These are phyloP conservation scores for Penaeus chinensis DNA, from an alignment of 1,140 invertebrate species.

Conservation along the genomic window DNA sequence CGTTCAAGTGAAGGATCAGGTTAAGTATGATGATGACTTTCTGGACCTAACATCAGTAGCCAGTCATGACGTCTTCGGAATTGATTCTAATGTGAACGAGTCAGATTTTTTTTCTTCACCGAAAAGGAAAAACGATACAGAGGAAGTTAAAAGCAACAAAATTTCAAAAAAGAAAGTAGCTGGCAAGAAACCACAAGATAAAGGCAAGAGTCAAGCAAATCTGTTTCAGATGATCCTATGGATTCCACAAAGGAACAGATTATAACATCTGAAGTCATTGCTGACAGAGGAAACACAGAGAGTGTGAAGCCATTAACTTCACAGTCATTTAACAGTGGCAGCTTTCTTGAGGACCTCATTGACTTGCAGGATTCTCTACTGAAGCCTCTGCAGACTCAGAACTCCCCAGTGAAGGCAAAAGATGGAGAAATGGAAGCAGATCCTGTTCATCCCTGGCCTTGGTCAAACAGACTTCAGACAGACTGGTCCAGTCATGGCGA, in stretches of 20 bases:
- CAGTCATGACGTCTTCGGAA: constrained; percentile 26
- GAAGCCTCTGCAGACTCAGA: constrained; percentile 22
- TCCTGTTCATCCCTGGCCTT: constrained; percentile 1
- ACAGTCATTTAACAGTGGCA: constrained; percentile 1
- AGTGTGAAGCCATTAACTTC: not conserved
- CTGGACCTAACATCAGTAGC: constrained; percentile 12
- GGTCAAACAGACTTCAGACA: constrained; percentile 29
- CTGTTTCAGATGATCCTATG: not conserved
- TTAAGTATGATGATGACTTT: constrained; percentile 34
- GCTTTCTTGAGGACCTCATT: constrained; percentile 38
- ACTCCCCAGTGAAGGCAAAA: not conserved
- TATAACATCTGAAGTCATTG: not conserved
- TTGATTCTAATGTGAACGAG: not conserved
- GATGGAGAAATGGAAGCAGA: not conserved
- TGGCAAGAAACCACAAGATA: not conserved
- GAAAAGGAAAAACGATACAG: not conserved
- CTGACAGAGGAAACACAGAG: not conserved
- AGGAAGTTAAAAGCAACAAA: not conserved
- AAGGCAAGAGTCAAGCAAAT: not conserved
- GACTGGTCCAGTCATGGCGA: constrained; percentile 37
- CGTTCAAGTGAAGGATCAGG: not conserved
- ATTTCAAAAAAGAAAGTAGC: not conserved
- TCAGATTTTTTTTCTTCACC: not conserved
- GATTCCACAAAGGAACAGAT: not conserved
- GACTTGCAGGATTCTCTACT: constrained; percentile 45